These are phyloP conservation scores for Trinorchestia longiramus DNA, from an alignment of 1,140 invertebrate genomes.

Conservation along the genomic window DNA sequence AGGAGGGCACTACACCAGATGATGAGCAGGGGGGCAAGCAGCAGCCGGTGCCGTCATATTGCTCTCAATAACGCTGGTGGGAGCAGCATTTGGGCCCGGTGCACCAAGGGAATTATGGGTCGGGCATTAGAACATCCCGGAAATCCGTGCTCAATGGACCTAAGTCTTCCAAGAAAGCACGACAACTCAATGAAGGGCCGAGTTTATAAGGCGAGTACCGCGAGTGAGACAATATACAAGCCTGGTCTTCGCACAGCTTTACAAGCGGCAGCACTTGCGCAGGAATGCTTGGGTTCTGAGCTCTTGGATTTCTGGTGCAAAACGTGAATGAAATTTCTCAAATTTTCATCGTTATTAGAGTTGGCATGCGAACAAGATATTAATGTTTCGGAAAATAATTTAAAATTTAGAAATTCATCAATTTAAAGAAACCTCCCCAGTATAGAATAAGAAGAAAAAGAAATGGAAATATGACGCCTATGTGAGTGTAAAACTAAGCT, in stretches of 20 bases:
- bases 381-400: not conserved
- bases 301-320: not conserved
- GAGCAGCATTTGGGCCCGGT: not conserved
- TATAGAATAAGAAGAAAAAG: too few species aligned
- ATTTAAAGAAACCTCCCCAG: too few species aligned
- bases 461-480: too few species aligned
- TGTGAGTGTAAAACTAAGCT: too few species aligned
- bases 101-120: conserved; percentile 27
- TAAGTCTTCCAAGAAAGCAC: not conserved
- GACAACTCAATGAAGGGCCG: conserved; percentile 25
- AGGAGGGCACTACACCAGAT: not conserved
- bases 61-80: not conserved
- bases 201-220: not conserved
- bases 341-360: not conserved
- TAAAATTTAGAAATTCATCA: too few species aligned
- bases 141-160: conserved; percentile 37
- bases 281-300: not conserved
- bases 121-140: conserved; percentile 12
- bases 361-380: not conserved
- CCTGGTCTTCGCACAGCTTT: not conserved
- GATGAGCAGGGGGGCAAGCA: too few species aligned
- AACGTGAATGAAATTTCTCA: not conserved
- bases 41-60: conserved; percentile 39
- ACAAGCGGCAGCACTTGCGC: not conserved
- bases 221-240: not conserved